Conservation (phyloP, 2,888 invertebrate genomes). For the Flabesymbios commensalis region DNA sequence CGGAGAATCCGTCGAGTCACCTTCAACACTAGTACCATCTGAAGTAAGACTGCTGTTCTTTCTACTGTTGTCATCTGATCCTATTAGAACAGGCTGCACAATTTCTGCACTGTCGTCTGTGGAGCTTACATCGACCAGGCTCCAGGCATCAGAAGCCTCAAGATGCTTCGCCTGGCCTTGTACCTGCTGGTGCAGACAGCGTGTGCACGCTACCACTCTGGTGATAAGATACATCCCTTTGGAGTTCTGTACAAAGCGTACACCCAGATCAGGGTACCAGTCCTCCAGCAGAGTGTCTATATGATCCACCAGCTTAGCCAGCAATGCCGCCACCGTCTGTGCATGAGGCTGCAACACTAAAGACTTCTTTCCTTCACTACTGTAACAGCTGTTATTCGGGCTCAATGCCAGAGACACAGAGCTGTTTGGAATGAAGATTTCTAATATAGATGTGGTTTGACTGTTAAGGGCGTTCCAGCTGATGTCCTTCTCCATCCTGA, state of each 20-base stretch:
- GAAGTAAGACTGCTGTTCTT: too few relatives aligned
- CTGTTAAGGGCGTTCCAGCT: conserved; percentile 84
- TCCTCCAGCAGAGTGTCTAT: conserved; percentile 95
- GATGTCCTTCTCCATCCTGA: conserved; percentile 72
- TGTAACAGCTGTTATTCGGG: not conserved
- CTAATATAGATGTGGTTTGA: conserved; percentile 79
- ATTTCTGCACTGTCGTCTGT: conserved; percentile 8
- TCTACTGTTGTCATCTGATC: not conserved
- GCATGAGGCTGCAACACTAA: conserved; percentile 14
- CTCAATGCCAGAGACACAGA: conserved; percentile 63
- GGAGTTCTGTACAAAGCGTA: conserved; percentile 95
- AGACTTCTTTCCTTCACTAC: not conserved
- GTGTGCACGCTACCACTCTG: conserved; percentile 87
- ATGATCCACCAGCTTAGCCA: conserved; percentile 76
- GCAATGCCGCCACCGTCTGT: conserved; percentile 24
- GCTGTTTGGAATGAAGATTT: conserved; percentile 79
- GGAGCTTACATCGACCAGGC: conserved; percentile 18
- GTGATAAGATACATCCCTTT: conserved; percentile 94
- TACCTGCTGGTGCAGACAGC: conserved; percentile 69
- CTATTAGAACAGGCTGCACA: not conserved
- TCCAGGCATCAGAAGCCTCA: conserved; percentile 11
- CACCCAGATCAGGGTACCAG: conserved; percentile 94
- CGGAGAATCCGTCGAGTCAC: too few relatives aligned
- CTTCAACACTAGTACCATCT: too few relatives aligned
- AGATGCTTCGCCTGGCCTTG: not conserved